These are phyloP conservation scores for Conopomorpha cramerella DNA, from an alignment of 1,140 invertebrate genomes.

Conservation along the genomic window DNA sequence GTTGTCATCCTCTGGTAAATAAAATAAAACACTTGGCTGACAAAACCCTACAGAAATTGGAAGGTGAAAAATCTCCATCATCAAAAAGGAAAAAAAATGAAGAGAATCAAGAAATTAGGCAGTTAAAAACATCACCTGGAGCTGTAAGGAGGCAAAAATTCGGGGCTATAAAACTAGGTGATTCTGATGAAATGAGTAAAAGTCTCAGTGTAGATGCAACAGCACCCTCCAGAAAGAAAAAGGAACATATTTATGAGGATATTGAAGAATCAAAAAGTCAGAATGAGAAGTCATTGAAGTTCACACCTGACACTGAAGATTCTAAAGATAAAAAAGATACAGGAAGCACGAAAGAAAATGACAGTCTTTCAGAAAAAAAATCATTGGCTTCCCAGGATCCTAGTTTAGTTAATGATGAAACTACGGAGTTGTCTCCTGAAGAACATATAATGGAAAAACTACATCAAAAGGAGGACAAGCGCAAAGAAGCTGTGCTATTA, in stretches of 20 bases:
- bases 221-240: conserved; percentile 45
- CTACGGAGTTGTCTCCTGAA: conserved; percentile 41
- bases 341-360: conserved; percentile 26
- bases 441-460: conserved; percentile 49
- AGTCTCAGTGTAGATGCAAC: conserved; percentile 31
- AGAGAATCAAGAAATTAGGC: conserved; percentile 46
- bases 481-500: conserved; percentile 29
- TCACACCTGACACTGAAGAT: conserved; percentile 18
- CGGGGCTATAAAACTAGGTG: conserved; percentile 44
- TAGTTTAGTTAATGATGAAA: conserved; percentile 44
- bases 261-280: conserved; percentile 44
- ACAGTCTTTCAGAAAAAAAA: conserved; percentile 35
- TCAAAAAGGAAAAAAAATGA: conserved; percentile 42
- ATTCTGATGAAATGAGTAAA: conserved; percentile 53
- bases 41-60: conserved; percentile 60
- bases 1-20: conserved; percentile 64
- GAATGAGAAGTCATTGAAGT: conserved; percentile 19
- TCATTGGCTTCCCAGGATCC: conserved; percentile 43
- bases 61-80: conserved; percentile 52
- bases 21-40: conserved; percentile 66
- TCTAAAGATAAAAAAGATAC: conserved; percentile 15
- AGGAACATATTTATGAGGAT: conserved; percentile 65
- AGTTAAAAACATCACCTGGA: conserved; percentile 49
- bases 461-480: conserved; percentile 26
- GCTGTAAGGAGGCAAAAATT: conserved; percentile 50